Conservation (phyloP, 2,888 invertebrate species). For the Diadegma fenestrale region DNA sequence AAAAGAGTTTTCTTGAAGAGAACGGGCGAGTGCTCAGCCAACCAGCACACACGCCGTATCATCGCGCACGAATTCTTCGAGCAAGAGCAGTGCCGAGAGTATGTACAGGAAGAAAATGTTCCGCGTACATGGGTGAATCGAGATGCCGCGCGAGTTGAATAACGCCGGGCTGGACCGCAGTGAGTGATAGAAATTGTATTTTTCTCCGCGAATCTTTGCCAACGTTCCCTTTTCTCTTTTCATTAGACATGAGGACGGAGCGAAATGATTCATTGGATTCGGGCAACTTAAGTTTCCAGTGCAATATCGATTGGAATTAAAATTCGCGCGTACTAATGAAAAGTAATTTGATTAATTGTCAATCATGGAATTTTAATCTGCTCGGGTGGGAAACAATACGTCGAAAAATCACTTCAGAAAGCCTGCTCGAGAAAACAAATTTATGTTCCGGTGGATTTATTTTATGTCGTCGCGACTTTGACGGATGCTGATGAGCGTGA, state of each 20-base stretch:
- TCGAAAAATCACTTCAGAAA: not conserved
- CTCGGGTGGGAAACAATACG: not conserved
- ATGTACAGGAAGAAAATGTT: slow-evolving; percentile 44
- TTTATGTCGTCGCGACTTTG: not conserved
- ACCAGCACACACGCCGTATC: slow-evolving; percentile 45
- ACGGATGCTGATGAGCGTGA: not conserved
- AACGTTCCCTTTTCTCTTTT: slow-evolving; percentile 17
- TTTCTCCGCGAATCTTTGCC: slow-evolving; percentile 38
- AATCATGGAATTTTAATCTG: not conserved
- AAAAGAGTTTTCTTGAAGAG: slow-evolving; percentile 35
- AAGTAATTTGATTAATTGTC: not conserved
- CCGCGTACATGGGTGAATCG: slow-evolving; percentile 10
- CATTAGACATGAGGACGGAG: not conserved
- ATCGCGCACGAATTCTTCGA: slow-evolving; percentile 48
- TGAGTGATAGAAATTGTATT: slow-evolving; percentile 58
- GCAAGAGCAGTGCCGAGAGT: slow-evolving; percentile 47
- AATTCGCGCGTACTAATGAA: too few species aligned
- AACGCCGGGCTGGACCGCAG: slow-evolving; percentile 47
- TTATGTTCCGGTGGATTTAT: not conserved
- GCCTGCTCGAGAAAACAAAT: not conserved
- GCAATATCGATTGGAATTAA: not conserved
- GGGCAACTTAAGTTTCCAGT: not conserved
- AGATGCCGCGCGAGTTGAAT: slow-evolving; percentile 51
- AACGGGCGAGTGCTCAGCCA: slow-evolving; percentile 35
- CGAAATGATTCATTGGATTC: not conserved